phyloP scores from a whole-genome alignment of 2,888 invertebrate genomes.

The Coremacera marginata region DNA sequence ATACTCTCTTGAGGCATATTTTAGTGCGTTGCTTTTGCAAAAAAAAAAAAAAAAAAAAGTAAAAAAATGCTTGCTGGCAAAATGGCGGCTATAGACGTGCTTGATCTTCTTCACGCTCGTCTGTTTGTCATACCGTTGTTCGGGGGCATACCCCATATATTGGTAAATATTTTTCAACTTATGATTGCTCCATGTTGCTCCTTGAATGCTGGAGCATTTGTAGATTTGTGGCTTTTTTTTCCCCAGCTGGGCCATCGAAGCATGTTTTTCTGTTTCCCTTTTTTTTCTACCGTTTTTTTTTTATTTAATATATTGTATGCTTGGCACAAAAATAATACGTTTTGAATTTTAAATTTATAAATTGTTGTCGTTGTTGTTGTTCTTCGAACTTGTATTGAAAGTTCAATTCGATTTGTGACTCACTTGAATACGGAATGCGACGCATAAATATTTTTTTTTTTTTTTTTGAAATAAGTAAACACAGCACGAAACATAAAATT shows the following conservation, averaged over 20 bases:
- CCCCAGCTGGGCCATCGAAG: neutral
- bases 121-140: no score
- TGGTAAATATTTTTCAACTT: neutral
- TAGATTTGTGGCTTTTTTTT: neutral
- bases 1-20: conserved; percentile 25
- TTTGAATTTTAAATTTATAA: conserved; percentile 32
- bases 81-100: no score
- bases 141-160: neutral
- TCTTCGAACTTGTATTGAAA: neutral
- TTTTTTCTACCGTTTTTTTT: neutral
- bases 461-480: neutral
- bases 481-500: conserved; percentile 5
- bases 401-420: neutral
- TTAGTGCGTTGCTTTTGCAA: conserved; percentile 3
- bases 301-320: conserved; percentile 17
- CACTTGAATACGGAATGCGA: neutral
- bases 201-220: neutral
- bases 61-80: neutral
- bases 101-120: no score
- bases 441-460: no score
- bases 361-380: neutral
- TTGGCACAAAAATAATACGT: conserved; percentile 9
- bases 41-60: neutral
- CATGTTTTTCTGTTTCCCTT: neutral
- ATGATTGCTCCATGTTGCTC: neutral